Conservation (phyloP, 1,140 invertebrate species). For the Laupala kohalensis region DNA sequence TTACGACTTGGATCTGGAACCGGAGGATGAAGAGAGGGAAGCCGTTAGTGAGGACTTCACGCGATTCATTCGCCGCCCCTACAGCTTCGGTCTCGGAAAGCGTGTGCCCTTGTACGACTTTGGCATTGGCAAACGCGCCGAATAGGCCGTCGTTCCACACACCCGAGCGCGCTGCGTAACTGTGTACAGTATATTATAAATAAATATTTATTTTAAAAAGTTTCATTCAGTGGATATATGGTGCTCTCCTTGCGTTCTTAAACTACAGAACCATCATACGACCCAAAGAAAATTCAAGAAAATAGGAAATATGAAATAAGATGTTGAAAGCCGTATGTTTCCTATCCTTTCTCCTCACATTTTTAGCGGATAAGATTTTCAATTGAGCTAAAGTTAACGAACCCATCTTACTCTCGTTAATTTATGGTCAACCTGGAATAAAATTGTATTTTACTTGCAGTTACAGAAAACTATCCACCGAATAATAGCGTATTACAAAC, state of each 20-base stretch:
- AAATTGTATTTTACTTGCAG: background rate
- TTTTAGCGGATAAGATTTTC: background rate
- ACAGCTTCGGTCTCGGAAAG: conserved; percentile 15
- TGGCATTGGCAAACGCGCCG: conserved; percentile 12
- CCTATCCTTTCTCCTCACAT: background rate
- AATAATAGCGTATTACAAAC: background rate
- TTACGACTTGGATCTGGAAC: background rate
- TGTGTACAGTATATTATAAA: background rate
- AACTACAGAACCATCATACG: background rate
- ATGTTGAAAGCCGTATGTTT: background rate
- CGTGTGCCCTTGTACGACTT: conserved; percentile 12
- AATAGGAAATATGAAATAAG: background rate
- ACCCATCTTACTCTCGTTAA: background rate
- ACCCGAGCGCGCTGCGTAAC: background rate
- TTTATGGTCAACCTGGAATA: background rate
- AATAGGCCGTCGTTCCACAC: background rate
- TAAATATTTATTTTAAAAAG: background rate
- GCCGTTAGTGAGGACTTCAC: background rate
- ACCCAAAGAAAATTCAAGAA: background rate
- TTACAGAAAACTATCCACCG: background rate
- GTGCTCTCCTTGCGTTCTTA: background rate
- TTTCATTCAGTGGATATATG: background rate
- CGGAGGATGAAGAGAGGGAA: background rate
- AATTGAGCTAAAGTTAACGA: background rate
- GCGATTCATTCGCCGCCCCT: conserved; percentile 4